A percentile compares a stretch with the other conserved stretches of the same genome.
These are phyloP conservation scores for Tapirus terrestris DNA, from an alignment of 2,113 vertebrate genomes.

Conservation along the genomic window DNA sequence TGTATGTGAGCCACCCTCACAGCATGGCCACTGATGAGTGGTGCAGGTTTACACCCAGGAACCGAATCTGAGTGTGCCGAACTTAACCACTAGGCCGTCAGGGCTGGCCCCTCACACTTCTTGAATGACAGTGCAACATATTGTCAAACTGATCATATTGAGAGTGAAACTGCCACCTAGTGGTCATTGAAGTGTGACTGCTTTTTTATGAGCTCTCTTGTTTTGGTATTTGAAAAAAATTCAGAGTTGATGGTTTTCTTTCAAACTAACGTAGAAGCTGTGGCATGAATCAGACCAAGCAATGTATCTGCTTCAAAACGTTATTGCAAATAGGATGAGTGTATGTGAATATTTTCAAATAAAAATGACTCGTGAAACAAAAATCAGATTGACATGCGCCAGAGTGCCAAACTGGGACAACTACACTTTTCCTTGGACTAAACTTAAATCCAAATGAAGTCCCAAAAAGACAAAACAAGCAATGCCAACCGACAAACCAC, in stretches of 20 bases:
- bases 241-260: neutral
- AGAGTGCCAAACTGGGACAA: neutral
- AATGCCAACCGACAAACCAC: neutral
- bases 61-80: too few relatives aligned
- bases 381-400: neutral
- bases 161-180: conserved; percentile 46
- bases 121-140: fast-evolving
- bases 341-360: neutral
- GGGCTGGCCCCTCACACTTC: neutral
- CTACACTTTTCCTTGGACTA: neutral
- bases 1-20: too few relatives aligned
- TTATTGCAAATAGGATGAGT: neutral
- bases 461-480: neutral
- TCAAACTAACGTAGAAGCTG: neutral
- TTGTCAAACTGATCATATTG: fast-evolving
- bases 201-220: neutral
- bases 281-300: neutral
- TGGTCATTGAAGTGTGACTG: neutral
- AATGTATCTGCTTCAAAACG: neutral
- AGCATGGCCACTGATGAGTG: too few relatives aligned
- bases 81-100: too few relatives aligned
- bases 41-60: too few relatives aligned
- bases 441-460: conserved; percentile 16
- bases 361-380: conserved; percentile 2
- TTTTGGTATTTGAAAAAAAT: neutral